Conservation (phyloP, 2,888 invertebrate genomes). For the Xestia ashworthii region DNA sequence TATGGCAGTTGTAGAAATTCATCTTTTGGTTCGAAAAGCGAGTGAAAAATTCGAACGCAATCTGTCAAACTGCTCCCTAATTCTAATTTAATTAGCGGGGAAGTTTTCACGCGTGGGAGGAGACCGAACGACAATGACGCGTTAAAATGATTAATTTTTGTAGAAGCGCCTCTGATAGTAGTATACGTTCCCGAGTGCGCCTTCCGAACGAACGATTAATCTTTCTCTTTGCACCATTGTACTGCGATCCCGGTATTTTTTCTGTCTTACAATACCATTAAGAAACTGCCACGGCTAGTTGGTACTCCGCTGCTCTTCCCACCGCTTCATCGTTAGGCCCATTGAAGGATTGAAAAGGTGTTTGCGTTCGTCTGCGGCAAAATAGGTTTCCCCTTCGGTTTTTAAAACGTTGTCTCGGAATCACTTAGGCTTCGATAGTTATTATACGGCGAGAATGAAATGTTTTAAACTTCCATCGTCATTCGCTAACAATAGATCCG, state of each 20-base stretch:
- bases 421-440: conserved; percentile 91
- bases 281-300: conserved; percentile 89
- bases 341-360: conserved; percentile 90
- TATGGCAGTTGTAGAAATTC: conserved; percentile 81
- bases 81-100: conserved; percentile 89
- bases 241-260: conserved; percentile 87
- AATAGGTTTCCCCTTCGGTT: conserved; percentile 88
- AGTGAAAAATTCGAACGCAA: conserved; percentile 84
- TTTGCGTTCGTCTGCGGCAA: conserved; percentile 88
- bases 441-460: conserved; percentile 85
- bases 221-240: conserved; percentile 89
- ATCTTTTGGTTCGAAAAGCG: conserved; percentile 71
- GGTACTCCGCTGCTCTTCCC: conserved; percentile 82
- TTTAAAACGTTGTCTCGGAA: conserved; percentile 83
- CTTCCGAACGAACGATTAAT: conserved; percentile 87
- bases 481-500: conserved; percentile 85
- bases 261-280: conserved; percentile 90
- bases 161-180: conserved; percentile 77
- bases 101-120: conserved; percentile 85
- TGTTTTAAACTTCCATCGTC: conserved; percentile 90
- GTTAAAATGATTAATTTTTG: conserved; percentile 90
- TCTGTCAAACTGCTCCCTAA: conserved; percentile 88
- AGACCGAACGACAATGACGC: conserved; percentile 86
- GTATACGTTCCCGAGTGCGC: conserved; percentile 78
- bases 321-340: conserved; percentile 82